Conservation (phyloP, 1,140 invertebrate species). For the Bombus balteatus region DNA sequence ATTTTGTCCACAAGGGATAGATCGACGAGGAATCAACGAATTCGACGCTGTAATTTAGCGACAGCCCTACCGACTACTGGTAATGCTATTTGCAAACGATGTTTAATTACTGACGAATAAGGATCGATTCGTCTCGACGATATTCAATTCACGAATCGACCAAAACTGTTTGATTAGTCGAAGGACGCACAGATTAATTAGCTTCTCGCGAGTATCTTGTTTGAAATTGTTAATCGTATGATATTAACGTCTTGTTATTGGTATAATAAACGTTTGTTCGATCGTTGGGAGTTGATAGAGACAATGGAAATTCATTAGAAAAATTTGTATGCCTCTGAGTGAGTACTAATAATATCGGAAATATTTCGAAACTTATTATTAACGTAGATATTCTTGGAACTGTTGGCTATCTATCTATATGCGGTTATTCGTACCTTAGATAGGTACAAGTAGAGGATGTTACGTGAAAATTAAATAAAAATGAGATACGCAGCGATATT, state of each 20-base stretch:
- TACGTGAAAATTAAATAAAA: neutral
- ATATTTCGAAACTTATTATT: neutral
- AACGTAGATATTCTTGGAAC: neutral
- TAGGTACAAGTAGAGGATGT: neutral
- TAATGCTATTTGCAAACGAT: constrained; percentile 36
- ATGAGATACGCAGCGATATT: no score
- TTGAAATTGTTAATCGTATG: neutral
- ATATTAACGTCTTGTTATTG: neutral
- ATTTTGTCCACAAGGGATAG: constrained; percentile 2
- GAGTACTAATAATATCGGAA: neutral
- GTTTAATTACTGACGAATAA: constrained; percentile 26
- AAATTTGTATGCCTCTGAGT: accelerated
- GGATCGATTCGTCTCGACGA: neutral
- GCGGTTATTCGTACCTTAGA: neutral
- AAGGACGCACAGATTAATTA: constrained; percentile 3
- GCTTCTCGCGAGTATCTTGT: neutral
- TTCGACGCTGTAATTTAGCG: constrained; percentile 12
- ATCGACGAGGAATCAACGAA: neutral
- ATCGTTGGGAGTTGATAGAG: accelerated
- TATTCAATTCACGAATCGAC: no score
- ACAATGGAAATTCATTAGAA: neutral
- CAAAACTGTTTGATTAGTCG: neutral
- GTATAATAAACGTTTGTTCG: neutral
- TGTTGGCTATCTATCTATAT: no score
- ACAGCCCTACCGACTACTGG: constrained; percentile 47